Conservation (phyloP, 2,797 vertebrate species). For the Melanotaenia pygmaea region DNA sequence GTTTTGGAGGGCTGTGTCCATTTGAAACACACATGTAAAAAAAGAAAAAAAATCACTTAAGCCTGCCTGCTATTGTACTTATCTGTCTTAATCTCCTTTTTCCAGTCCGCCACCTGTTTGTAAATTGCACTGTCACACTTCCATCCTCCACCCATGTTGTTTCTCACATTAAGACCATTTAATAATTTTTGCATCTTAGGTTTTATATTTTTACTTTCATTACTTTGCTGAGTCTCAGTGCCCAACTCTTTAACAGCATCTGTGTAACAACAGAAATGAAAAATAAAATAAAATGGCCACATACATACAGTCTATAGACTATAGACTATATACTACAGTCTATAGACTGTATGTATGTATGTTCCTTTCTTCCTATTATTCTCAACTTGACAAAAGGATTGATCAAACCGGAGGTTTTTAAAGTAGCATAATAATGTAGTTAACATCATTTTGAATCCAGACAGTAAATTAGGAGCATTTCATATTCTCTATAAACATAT, state of each 20-base stretch:
- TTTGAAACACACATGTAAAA: slow-evolving; percentile 7
- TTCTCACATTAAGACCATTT: neutral
- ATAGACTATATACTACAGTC: no score
- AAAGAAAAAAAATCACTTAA: neutral
- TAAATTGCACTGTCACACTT: neutral
- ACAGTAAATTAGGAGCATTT: neutral
- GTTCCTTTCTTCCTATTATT: neutral
- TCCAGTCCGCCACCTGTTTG: neutral
- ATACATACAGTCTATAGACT: neutral
- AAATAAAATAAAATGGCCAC: neutral
- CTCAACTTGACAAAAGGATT: neutral
- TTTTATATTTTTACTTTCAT: neutral
- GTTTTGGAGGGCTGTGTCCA: slow-evolving; percentile 6
- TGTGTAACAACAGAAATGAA: neutral
- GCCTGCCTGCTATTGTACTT: neutral
- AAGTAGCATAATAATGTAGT: neutral
- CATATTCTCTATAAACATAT: neutral
- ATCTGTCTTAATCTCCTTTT: neutral
- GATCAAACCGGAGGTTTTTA: neutral
- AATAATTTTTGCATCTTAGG: neutral
- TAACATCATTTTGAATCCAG: neutral
- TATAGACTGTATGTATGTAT: neutral
- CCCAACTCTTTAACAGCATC: neutral
- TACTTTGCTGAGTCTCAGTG: neutral
- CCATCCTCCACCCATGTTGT: neutral